phyloP scores from a whole-genome alignment of 2,113 vertebrate species.

The Coptodon bakossiorum region DNA sequence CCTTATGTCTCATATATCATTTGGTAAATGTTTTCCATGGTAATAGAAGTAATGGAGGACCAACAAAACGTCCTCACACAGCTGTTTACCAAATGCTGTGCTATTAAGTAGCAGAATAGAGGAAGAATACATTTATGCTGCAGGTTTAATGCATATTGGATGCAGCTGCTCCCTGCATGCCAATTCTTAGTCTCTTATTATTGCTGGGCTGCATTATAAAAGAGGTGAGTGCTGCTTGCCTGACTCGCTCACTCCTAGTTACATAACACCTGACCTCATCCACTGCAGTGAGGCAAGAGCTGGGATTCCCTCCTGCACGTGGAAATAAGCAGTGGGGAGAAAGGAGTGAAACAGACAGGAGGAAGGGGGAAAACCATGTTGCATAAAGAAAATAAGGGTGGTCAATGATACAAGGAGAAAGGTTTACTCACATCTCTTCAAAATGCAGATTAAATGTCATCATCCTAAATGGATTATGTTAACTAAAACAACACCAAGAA shows the following conservation, averaged over 20 bases:
- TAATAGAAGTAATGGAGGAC: background rate
- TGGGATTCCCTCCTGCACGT: slow-evolving; percentile 70
- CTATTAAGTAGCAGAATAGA: background rate
- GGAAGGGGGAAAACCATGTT: background rate
- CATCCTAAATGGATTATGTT: background rate
- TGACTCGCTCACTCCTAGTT: slow-evolving; percentile 45
- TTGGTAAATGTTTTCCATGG: background rate
- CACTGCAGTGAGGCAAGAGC: slow-evolving; percentile 58
- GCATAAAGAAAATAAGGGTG: background rate
- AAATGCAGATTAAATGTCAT: background rate
- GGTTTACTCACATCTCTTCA: background rate
- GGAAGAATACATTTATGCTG: slow-evolving; percentile 49
- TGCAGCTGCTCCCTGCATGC: slow-evolving; percentile 1
- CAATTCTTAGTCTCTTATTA: background rate
- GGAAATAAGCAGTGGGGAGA: background rate
- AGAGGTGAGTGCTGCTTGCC: slow-evolving; percentile 46
- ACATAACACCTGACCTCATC: slow-evolving; percentile 56
- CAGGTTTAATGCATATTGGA: slow-evolving; percentile 66
- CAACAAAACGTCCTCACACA: background rate
- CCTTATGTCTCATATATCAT: background rate
- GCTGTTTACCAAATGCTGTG: background rate
- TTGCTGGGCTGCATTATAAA: slow-evolving; percentile 33
- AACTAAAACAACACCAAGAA: background rate
- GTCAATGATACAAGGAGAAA: background rate
- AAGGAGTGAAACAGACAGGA: background rate